Evolutionary conservation across 2,888 invertebrate genomes (phyloP), one percentile per base, ranked within the genome.

Genomic region (Hydraecia micacea): DNA sequence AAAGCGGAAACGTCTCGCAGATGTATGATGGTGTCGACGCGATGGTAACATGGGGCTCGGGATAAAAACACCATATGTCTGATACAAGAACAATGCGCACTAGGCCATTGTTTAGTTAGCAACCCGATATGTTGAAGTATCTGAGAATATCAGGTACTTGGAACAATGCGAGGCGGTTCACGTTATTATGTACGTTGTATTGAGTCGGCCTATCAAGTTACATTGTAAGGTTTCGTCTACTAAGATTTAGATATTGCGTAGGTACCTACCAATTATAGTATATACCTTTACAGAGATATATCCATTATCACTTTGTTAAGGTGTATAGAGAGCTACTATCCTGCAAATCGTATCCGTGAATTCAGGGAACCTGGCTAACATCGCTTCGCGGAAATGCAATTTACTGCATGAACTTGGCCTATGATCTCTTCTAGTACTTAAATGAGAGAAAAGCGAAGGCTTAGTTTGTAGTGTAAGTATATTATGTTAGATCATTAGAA

Each of bases 51-150:
- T 79, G 84, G 80, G 83, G 66, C 81, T 62, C 28, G 8, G 77
- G 77, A 85, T 81, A 86, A 87, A 87, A 88, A 80, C 77, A 65
- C 77, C 68, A 82, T 77, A 73, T 75, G 79, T 79, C 46, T 75
- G 76, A 81, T 83, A 73, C n/a, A 66, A 70, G 72, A 83, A 88
- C 88, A 86, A 86, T 83, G 67, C 62, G 39, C n/a, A 36, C 42
- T 60, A 11, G 70, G 60, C 36, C 46, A 80, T 77, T 86, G 80
- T 83, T 67, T 60, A 67, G 65, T 39, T 75, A 39, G 67, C 68
- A 58, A 80, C 79, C 65, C 78, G 55, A 83, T 81, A 78, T 75
- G 55, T 62, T n/a, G 42, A 58, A 58, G 58, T 60, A 32, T 70
- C 58, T 36, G 66, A 76, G 70, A 75, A 52, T 46, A 71, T 63